Base-by-base conservation (phyloP, 1,140 invertebrate genomes). In the Zaprionus tsacasi region DNA sequence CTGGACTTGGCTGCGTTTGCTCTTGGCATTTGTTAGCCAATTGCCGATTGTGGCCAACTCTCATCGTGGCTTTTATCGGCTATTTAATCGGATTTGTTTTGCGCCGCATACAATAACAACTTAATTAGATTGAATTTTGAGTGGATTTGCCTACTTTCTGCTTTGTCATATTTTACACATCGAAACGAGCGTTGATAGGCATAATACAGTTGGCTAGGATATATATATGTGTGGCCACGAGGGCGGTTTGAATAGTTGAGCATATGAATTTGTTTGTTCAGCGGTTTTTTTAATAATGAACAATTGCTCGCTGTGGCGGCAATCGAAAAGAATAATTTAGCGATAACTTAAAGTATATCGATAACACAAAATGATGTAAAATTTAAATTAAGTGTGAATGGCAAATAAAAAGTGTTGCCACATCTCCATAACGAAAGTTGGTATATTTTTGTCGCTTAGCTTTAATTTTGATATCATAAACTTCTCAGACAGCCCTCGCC, bases 61-160 rank as follows among this genome's bases (percentile, higher is more conserved):
- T 67, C 64, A 80, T 81, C 52, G 55, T 30, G 54, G 15, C 54
- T 61, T 66, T 79, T 76, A 72, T 80, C 70, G 58, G 63, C 70
- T 75, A 67, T 70, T 72, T 73, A 82, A 87, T 87, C 82, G 66
- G 83, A 87, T 88, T 87, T 82, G 83, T 70, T 87, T 83, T 59
- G 35, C 77, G 72, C 69, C 80, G 76, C 72, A 82, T 74, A 82
- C 70, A 77, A 87, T 76, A 87, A 82, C 80, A 82, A 80, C 83
- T 87, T 88, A 87, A 87, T 87, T 87, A 87, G 82, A 88, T 87
- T 88, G 73, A 71, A 70, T 88, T 80, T 79, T 66, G 57, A 67
- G 71, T 48, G 52, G 56, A 76, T 36, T 76, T 57, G 13, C 40
- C 13, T 69, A 36, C n/a, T 30, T 70, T 8, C 35, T 66, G 10